phyloP scores from a whole-genome alignment of 2,888 invertebrate species.

The Eremobia ochroleuca region DNA sequence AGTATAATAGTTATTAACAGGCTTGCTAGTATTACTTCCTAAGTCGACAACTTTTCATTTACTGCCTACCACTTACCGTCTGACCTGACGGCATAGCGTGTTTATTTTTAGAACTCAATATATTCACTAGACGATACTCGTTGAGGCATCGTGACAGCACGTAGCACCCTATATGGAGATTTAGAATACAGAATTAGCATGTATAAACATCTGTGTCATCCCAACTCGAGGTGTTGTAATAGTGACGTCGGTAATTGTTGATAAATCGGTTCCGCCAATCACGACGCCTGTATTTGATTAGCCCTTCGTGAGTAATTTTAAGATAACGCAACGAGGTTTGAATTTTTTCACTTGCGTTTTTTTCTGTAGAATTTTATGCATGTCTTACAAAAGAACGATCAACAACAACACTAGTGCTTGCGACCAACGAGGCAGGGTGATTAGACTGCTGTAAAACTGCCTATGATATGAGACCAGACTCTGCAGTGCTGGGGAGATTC shows the following conservation, averaged over 20 bases:
- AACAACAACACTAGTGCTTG: not conserved
- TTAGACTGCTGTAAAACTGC: not conserved
- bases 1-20: not conserved
- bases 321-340: slow-evolving; percentile 37
- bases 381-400: not conserved
- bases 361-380: not conserved
- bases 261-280: slow-evolving; percentile 65
- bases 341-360: slow-evolving; percentile 2
- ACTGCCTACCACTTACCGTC: slow-evolving; percentile 3
- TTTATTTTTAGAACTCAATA: slow-evolving; percentile 50
- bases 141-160: slow-evolving; percentile 36
- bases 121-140: slow-evolving; percentile 40
- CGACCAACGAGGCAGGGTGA: not conserved
- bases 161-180: slow-evolving; percentile 46
- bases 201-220: slow-evolving; percentile 48
- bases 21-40: not conserved
- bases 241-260: slow-evolving; percentile 40
- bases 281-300: slow-evolving; percentile 49
- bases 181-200: slow-evolving; percentile 42
- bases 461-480: not conserved
- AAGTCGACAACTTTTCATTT: slow-evolving; percentile 1
- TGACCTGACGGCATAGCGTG: slow-evolving; percentile 14
- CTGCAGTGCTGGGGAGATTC: not conserved
- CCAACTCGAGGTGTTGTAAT: slow-evolving; percentile 49
- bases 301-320: slow-evolving; percentile 59